Conservation (phyloP, 2,888 invertebrate genomes). For the Hedya salicella region DNA sequence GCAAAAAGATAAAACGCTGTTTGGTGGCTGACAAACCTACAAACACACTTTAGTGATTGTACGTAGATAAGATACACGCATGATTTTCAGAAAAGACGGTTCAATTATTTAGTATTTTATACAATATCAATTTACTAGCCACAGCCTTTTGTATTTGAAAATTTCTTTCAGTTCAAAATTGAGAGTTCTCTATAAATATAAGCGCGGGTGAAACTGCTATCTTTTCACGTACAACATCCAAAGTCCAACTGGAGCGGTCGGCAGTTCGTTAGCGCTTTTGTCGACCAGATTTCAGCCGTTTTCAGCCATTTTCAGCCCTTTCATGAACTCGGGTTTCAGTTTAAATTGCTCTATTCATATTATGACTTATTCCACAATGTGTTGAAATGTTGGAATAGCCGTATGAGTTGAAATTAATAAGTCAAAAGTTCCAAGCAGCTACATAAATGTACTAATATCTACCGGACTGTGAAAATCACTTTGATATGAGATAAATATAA, state of each 20-base stretch:
- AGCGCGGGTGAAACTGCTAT: constrained; percentile 13
- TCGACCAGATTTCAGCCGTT: constrained; percentile 36
- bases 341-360: constrained; percentile 38
- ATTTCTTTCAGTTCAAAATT: not conserved
- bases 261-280: constrained; percentile 42
- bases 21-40: too few species aligned
- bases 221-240: constrained; percentile 30
- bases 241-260: constrained; percentile 31
- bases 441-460: too few species aligned
- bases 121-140: too few species aligned
- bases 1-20: too few species aligned
- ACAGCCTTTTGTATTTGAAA: not conserved
- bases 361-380: constrained; percentile 10
- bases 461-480: too few species aligned
- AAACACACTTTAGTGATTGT: too few species aligned
- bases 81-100: too few species aligned
- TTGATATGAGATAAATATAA: too few species aligned
- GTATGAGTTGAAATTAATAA: too few species aligned
- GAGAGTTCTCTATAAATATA: not conserved
- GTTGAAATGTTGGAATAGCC: constrained; percentile 1
- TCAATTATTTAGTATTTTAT: too few species aligned
- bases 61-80: too few species aligned
- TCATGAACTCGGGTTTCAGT: constrained; percentile 35
- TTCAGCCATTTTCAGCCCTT: constrained; percentile 37
- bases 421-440: too few species aligned